Base-by-base conservation (phyloP, 2,113 vertebrate genomes). In the Datnioides undecimradiatus region DNA sequence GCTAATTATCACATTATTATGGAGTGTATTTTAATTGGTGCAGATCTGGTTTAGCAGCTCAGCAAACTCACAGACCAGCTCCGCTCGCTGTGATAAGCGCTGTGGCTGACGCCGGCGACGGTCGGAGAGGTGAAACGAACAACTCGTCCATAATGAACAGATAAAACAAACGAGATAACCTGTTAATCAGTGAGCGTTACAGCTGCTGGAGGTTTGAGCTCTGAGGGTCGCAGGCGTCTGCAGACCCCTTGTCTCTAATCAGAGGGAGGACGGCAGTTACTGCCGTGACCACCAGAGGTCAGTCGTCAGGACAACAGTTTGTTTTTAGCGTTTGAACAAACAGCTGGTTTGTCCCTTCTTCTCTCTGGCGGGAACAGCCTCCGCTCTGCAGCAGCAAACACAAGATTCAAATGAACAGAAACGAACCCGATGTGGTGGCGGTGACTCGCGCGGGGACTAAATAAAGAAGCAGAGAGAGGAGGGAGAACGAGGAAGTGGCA, bases 401-500 rank as follows among this genome's bases (percentile, higher is more conserved):
- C 33, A 55, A 57, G 54, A 84, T 75, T 51, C 48, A 77, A 80
- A 76, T 4, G 19, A 49, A 46, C 3, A 58, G 16, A 75, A 66
- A 49, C 3, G 36, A 74, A 21, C 41, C 16, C 62, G 80, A 79
- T 71, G 83, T 57, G 25, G 73, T 34, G 71, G 11, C 5, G 29
- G 33, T 48, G 76, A 69, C 46, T 70, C 21, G 21, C 58, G 66
- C 58, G 64, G 62, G 23, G 52, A 31, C 69, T 69, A 58, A 82
- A 76, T 66, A 80, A 69, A 62, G 69, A 54, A 34, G 36, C 21
- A 16, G 13, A 38, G 54, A 12, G 54, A 27, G 63, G 70, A 19
- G 77, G 23, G 74, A 69, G 73, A 33, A 80, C 69, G 84, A 71
- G 83, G 77, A 84, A 87, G 82, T 71, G 89, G 78, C 83, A 87